phyloP scores from a whole-genome alignment of 2,113 vertebrate genomes.

The Corapipo altera region DNA sequence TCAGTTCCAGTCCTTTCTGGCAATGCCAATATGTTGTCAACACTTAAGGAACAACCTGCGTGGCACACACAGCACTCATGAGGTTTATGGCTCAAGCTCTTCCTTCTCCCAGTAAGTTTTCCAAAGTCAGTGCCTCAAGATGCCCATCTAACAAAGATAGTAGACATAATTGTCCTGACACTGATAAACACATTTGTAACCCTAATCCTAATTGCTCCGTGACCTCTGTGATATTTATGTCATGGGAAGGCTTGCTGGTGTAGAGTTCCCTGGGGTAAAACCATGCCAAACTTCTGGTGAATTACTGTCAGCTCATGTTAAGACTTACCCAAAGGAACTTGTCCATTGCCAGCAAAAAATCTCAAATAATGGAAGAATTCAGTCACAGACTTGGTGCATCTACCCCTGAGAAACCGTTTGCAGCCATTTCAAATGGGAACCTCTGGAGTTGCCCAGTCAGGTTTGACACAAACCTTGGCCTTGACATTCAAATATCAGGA shows the following conservation, averaged over 20 bases:
- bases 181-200: constrained; percentile 22
- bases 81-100: background rate
- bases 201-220: constrained; percentile 27
- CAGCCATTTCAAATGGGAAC: background rate
- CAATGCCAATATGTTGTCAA: background rate
- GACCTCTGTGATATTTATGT: constrained; percentile 23
- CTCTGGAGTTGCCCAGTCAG: background rate
- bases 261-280: constrained; percentile 17
- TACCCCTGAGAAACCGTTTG: background rate
- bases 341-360: background rate
- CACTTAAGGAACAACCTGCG: background rate
- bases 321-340: background rate
- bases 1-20: background rate
- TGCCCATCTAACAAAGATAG: background rate
- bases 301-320: constrained; percentile 32
- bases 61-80: background rate
- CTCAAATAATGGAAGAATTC: background rate
- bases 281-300: background rate
- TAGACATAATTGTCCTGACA: constrained; percentile 19
- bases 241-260: background rate
- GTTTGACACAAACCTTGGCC: background rate
- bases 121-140: background rate
- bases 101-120: background rate
- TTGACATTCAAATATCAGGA: background rate
- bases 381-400: background rate